Conservation (phyloP, 1,140 invertebrate genomes). For the Atta cephalotes region DNA sequence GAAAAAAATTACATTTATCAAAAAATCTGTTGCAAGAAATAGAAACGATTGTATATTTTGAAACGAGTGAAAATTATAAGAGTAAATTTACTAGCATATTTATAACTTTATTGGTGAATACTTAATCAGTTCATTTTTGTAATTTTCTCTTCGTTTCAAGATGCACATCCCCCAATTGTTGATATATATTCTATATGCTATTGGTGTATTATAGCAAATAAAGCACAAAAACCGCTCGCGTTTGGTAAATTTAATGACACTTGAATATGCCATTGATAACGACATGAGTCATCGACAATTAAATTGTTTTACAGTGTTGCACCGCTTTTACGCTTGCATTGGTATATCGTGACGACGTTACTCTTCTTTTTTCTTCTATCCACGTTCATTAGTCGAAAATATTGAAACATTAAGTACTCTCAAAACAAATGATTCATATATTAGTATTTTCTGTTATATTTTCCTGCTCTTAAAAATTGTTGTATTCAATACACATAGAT, state of each 20-base stretch:
- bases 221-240: neutral
- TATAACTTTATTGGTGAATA: too few species aligned
- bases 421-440: neutral
- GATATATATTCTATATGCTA: neutral
- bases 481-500: neutral
- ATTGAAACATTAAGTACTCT: neutral
- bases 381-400: neutral
- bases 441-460: neutral
- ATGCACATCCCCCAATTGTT: neutral
- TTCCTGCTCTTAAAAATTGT: neutral
- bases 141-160: too few species aligned
- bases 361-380: neutral
- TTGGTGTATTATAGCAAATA: neutral
- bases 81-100: too few species aligned
- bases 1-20: neutral
- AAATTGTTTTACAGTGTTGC: constrained; percentile 1
- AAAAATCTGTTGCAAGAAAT: too few species aligned
- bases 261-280: constrained; percentile 32
- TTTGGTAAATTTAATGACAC: constrained; percentile 33
- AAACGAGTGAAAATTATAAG: too few species aligned
- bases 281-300: constrained; percentile 42
- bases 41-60: too few species aligned
- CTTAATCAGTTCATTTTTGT: too few species aligned
- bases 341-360: neutral
- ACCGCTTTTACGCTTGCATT: neutral